Conservation (phyloP, 1,140 invertebrate genomes). For the Babylonia areolata region DNA sequence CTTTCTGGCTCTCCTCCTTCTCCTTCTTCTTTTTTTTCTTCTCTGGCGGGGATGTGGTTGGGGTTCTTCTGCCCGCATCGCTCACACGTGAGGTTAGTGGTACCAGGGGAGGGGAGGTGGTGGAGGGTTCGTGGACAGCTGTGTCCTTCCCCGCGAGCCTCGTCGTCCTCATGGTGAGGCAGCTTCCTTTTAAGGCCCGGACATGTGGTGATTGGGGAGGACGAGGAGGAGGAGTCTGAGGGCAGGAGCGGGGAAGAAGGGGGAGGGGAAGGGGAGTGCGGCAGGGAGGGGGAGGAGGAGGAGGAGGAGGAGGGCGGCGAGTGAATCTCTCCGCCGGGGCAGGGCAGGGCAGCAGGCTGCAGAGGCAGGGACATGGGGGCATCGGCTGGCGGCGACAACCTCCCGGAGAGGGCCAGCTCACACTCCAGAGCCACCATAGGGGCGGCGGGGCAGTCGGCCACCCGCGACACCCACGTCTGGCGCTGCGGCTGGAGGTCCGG, state of each 20-base stretch:
- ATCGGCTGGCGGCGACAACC: constrained; percentile 8
- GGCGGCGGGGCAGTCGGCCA: neutral
- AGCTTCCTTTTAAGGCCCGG: neutral
- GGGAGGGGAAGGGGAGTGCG: neutral
- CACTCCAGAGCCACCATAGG: constrained; percentile 35
- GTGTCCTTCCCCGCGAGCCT: too few species aligned
- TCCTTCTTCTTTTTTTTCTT: too few species aligned
- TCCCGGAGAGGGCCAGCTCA: constrained; percentile 22
- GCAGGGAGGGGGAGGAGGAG: neutral
- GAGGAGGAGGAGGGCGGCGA: neutral
- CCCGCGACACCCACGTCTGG: neutral
- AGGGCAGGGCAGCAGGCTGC: neutral
- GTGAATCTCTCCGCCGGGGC: too few species aligned
- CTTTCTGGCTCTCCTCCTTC: too few species aligned
- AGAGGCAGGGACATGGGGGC: neutral
- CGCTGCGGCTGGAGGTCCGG: neutral
- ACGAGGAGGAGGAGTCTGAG: neutral
- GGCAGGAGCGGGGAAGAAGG: neutral
- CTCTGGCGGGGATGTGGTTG: too few species aligned
- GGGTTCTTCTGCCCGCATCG: too few species aligned
- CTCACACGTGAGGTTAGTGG: too few species aligned
- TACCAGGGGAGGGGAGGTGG: too few species aligned
- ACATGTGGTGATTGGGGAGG: neutral
- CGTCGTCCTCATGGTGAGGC: neutral
- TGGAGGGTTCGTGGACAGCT: too few species aligned